phyloP scores from a whole-genome alignment of 2,113 vertebrate genomes.

The Equus przewalskii region DNA sequence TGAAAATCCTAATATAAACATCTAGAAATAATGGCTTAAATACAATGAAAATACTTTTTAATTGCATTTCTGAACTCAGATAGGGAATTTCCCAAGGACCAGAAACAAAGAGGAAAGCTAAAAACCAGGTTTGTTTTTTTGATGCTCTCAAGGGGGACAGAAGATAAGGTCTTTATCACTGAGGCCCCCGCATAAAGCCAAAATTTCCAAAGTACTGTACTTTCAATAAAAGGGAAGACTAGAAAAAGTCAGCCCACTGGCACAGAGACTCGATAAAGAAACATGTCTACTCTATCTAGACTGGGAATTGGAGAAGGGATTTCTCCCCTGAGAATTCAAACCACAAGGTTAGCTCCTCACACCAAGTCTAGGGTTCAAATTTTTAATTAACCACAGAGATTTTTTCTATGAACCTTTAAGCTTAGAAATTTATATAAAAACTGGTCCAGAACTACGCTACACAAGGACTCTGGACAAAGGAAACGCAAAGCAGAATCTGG shows the following conservation, averaged over 20 bases:
- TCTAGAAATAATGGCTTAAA: constrained; percentile 21
- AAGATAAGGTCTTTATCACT: background rate
- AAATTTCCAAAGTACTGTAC: background rate
- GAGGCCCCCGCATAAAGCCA: background rate
- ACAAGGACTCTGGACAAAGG: background rate
- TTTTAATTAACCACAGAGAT: background rate
- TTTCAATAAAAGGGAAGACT: background rate
- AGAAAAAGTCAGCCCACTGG: background rate
- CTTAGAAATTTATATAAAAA: constrained; percentile 29
- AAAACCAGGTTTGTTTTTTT: background rate
- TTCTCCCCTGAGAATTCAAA: background rate
- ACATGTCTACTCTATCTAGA: background rate
- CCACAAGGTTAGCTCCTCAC: background rate
- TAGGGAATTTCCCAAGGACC: background rate
- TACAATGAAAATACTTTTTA: background rate
- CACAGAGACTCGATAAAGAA: background rate
- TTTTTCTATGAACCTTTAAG: background rate
- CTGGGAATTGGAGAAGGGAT: background rate
- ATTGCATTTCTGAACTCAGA: background rate
- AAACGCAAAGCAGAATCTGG: background rate
- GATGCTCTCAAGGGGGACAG: background rate
- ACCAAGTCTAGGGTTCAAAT: background rate
- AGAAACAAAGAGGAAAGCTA: background rate
- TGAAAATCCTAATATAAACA: constrained; percentile 6
- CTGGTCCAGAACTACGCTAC: background rate